Conservation (phyloP, 1,140 invertebrate genomes). For the Trichonephila inaurata region DNA sequence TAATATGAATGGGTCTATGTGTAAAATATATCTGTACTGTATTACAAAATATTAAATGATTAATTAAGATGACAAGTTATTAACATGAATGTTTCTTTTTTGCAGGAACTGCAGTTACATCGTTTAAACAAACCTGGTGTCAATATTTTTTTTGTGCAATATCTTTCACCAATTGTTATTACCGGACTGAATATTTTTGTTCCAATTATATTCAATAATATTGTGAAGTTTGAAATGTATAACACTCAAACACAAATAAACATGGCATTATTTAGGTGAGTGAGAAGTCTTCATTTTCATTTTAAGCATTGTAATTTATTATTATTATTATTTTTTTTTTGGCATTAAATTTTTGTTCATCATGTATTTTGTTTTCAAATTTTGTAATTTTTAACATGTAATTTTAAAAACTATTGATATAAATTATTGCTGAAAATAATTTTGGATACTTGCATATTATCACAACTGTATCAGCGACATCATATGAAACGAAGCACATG, state of each 20-base stretch:
- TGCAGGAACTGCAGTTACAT: conserved; percentile 46
- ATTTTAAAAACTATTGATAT: no score
- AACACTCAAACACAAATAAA: conserved; percentile 65
- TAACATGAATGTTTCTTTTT: neutral
- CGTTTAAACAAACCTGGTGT: conserved; percentile 36
- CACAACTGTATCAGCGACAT: no score
- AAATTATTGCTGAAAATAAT: no score
- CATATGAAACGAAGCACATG: no score
- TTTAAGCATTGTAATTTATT: neutral
- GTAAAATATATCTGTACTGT: no score
- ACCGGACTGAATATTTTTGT: conserved; percentile 64
- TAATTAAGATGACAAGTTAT: neutral
- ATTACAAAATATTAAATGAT: no score
- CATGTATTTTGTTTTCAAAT: no score
- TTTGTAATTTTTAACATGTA: no score
- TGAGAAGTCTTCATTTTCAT: neutral
- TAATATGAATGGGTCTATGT: no score
- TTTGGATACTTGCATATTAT: no score
- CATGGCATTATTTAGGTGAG: conserved; percentile 67
- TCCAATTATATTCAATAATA: conserved; percentile 55
- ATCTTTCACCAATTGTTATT: conserved; percentile 59
- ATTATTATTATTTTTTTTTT: neutral
- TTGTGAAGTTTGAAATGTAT: conserved; percentile 60
- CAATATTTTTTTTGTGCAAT: conserved; percentile 61
- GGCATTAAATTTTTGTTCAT: neutral